A percentile compares a stretch with the other conserved stretches of the same genome.
These are phyloP conservation scores for Tolypeutes matacus DNA, from an alignment of 2,797 vertebrate genomes.

Conservation along the genomic window DNA sequence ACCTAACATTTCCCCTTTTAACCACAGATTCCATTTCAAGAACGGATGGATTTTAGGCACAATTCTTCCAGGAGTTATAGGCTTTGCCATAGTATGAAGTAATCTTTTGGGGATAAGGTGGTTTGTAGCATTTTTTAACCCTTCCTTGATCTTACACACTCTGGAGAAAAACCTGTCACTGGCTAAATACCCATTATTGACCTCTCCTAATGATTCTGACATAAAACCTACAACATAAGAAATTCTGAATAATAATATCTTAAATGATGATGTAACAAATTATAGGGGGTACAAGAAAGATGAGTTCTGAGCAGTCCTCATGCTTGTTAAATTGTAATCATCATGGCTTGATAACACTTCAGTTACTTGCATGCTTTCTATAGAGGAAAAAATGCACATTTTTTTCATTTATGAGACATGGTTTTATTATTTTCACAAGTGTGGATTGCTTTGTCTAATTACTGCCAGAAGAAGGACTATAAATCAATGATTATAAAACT, in stretches of 20 bases:
- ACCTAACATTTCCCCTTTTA: too few species aligned
- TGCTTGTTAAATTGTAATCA: constrained; percentile 10
- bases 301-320: background rate
- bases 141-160: background rate
- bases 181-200: background rate
- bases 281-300: background rate
- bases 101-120: background rate
- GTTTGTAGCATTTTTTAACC: background rate
- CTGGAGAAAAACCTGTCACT: background rate
- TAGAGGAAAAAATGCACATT: background rate
- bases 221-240: background rate
- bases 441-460: constrained; percentile 59
- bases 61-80: background rate
- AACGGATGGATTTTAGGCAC: background rate
- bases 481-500: constrained; percentile 72
- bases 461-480: constrained; percentile 63
- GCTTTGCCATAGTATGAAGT: background rate
- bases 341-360: background rate
- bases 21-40: background rate
- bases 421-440: constrained; percentile 57
- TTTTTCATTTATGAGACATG: constrained; percentile 3
- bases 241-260: background rate
- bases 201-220: background rate
- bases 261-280: background rate
- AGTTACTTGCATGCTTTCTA: background rate